Base-by-base conservation (phyloP, 2,113 vertebrate species). In the Chaetura pelagica region DNA sequence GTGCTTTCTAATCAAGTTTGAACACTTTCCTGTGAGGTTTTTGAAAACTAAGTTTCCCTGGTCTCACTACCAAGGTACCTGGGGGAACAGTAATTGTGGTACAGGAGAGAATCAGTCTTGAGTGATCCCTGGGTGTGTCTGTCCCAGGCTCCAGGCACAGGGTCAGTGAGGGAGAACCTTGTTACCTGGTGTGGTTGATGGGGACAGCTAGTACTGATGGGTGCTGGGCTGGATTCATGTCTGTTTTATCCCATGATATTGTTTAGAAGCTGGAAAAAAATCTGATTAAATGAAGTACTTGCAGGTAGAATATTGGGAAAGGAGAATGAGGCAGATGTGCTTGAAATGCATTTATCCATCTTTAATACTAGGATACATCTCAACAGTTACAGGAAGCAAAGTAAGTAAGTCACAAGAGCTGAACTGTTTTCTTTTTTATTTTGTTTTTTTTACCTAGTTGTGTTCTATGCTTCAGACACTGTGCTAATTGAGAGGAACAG, bases 401-500 rank as follows among this genome's bases (percentile, higher is more conserved):
- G 2, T 38, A 29, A 78, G 15, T 42, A 20, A 75, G 64, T 89
- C 84, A 94, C 52, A 58, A 51, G 30, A 76, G 17, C 29, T n/a
- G 30, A 13, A 12, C 26, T 62, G 71, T 42, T 30, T 32, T n/a
- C 30, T 15, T 38, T 46, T 49, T 18, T 11, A 19, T 52, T n/a
- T 49, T 3, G 2, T 11, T 15, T 32, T 20, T 9, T 14, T 8
- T 63, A 9, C 29, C 51, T 87, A 99, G 99, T 99, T 54, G 83
- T 99, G 84, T 97, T 99, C 38, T 98, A 98, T 27, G 99, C 99
- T 40, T 96, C 98, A 9, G 99, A 99, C 75, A 97, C 95, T 0
- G 98, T 99, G 62, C 90, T 99, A 95, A 97, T 98, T 42, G 98
- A 99, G 96, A 98, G 99, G 88, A 98, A 97, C 67, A 75, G 87